Percentiles rank a stretch among this genome's conserved stretches.
phyloP scores from a whole-genome alignment of 1,140 invertebrate genomes.

The Lamellibrachia luymesi region DNA sequence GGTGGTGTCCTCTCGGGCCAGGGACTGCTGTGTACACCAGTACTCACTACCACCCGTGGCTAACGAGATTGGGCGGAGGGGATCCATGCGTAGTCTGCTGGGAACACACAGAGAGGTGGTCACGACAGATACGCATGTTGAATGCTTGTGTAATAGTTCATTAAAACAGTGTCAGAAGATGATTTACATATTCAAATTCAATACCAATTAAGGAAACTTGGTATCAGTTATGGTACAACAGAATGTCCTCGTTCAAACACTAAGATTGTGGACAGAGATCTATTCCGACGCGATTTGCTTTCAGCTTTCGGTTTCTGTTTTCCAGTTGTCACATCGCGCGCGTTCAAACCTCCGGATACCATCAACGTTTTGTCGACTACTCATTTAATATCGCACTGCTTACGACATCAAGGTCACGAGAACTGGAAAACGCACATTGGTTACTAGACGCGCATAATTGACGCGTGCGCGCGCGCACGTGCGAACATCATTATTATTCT shows the following conservation, averaged over 20 bases:
- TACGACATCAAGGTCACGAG: neutral
- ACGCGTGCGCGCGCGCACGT: neutral
- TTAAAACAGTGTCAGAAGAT: too few species aligned
- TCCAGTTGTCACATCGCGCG: neutral
- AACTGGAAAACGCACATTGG: neutral
- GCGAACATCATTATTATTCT: conserved; percentile 5
- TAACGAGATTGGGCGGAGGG: neutral
- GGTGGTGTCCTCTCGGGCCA: too few species aligned
- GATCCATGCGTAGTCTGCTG: neutral
- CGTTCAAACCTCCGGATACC: neutral
- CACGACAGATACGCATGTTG: neutral
- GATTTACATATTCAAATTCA: too few species aligned
- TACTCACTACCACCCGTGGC: neutral
- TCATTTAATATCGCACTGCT: neutral
- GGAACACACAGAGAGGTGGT: neutral
- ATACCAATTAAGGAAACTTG: too few species aligned
- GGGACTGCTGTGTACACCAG: too few species aligned
- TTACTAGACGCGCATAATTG: neutral
- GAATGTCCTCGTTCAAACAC: too few species aligned
- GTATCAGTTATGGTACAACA: too few species aligned
- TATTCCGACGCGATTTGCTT: neutral
- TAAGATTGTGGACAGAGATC: too few species aligned
- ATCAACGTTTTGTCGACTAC: neutral
- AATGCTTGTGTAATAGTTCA: too few species aligned
- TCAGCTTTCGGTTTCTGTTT: neutral